A percentile compares a stretch with the other conserved stretches of the same genome.
Conservation (phyloP, 2,888 invertebrate genomes). For the Diadegma fenestrale region DNA sequence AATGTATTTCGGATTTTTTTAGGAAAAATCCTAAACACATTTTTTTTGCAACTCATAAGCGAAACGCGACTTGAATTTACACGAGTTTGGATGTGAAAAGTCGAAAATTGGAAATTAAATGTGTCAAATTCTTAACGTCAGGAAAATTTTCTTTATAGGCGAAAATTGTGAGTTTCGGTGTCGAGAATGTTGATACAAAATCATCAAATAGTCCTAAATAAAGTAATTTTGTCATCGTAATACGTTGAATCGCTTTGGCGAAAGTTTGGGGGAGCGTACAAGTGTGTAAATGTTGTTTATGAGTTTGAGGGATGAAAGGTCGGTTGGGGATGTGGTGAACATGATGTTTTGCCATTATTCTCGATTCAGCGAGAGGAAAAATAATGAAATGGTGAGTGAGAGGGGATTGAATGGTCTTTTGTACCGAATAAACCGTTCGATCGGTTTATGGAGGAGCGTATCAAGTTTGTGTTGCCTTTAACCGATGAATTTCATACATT, state of each 20-base stretch:
- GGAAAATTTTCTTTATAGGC: too few relatives aligned
- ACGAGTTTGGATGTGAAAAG: too few relatives aligned
- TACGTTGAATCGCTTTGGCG: constrained; percentile 28
- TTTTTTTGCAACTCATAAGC: too few relatives aligned
- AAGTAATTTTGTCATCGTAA: too few relatives aligned
- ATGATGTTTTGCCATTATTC: neutral
- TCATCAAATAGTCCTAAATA: too few relatives aligned
- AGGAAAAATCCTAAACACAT: too few relatives aligned
- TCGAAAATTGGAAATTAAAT: too few relatives aligned
- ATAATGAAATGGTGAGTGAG: neutral
- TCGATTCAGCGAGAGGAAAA: constrained; percentile 1
- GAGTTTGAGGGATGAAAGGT: constrained; percentile 15
- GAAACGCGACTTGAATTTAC: too few relatives aligned
- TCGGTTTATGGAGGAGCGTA: neutral
- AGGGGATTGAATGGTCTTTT: neutral
- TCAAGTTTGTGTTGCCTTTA: constrained; percentile 22
- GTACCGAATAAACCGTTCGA: neutral
- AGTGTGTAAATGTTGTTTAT: constrained; percentile 31
- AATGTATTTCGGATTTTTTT: too few relatives aligned
- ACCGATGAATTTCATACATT: constrained; percentile 20
- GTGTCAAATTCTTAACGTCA: too few relatives aligned
- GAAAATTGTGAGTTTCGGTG: too few relatives aligned
- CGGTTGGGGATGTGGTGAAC: neutral
- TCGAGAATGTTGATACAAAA: too few relatives aligned
- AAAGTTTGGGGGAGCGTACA: constrained; percentile 30